These are phyloP conservation scores for Osedax fenrisi DNA, from an alignment of 2,888 invertebrate genomes.

Conservation along the genomic window DNA sequence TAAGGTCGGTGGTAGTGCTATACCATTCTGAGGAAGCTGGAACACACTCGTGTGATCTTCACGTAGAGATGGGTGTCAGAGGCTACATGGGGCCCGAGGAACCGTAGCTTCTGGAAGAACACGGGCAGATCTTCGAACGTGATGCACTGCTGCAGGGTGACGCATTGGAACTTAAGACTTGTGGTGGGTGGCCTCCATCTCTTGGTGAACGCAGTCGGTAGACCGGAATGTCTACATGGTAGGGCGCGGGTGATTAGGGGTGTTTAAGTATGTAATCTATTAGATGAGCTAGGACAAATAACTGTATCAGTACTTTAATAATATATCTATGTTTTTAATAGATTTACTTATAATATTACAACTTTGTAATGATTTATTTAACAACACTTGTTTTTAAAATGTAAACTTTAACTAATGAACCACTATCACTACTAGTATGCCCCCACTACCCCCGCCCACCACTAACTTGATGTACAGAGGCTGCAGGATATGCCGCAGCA, in stretches of 20 bases:
- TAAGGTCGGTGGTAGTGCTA: too few relatives aligned
- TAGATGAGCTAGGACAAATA: too few relatives aligned
- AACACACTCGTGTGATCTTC: constrained; percentile 61
- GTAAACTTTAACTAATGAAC: too few relatives aligned
- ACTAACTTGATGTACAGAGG: constrained; percentile 61
- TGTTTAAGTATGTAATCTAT: too few relatives aligned
- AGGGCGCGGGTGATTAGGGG: too few relatives aligned
- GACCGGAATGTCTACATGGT: constrained; percentile 63
- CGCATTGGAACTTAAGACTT: not conserved
- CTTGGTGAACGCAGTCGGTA: constrained; percentile 54
- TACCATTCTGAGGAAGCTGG: constrained; percentile 52
- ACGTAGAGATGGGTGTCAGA: constrained; percentile 76
- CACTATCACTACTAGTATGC: too few relatives aligned
- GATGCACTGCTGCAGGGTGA: constrained; percentile 53
- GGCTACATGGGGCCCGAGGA: constrained; percentile 75
- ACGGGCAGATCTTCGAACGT: constrained; percentile 60
- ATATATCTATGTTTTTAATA: too few relatives aligned
- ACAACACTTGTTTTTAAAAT: too few relatives aligned
- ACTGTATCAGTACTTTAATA: too few relatives aligned
- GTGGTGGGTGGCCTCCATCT: constrained; percentile 32
- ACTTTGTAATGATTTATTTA: too few relatives aligned
- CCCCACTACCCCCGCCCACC: too few relatives aligned
- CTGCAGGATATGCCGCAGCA: constrained; percentile 73
- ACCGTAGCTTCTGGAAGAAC: constrained; percentile 67
- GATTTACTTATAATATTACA: too few relatives aligned